A percentile compares a stretch with the other conserved stretches of the same genome.
These are phyloP conservation scores for Thera obeliscata DNA, from an alignment of 2,888 invertebrate species.

Conservation along the genomic window DNA sequence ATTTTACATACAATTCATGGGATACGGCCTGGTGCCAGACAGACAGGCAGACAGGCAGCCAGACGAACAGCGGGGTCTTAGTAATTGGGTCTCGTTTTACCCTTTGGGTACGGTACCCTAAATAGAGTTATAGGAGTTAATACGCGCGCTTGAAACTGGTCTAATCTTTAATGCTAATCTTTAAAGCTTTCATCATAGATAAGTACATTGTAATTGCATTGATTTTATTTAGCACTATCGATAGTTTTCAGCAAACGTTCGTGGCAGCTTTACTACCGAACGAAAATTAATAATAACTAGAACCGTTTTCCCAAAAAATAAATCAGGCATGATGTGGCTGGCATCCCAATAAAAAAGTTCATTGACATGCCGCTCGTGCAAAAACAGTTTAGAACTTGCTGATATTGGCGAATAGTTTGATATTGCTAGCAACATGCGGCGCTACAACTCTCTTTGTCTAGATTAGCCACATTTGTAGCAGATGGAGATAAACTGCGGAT, in stretches of 20 bases:
- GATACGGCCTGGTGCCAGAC: too few relatives aligned
- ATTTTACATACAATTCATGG: too few relatives aligned
- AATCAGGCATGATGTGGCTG: constrained; percentile 24
- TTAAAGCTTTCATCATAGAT: constrained; percentile 26
- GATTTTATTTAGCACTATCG: background rate
- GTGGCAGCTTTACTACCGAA: background rate
- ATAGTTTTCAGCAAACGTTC: background rate
- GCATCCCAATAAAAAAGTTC: constrained; percentile 33
- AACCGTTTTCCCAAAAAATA: constrained; percentile 11
- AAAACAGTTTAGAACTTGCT: constrained; percentile 30
- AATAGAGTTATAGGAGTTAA: background rate
- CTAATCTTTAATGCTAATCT: too few relatives aligned
- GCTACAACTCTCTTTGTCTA: constrained; percentile 32
- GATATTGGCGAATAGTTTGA: constrained; percentile 37
- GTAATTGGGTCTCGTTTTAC: too few relatives aligned
- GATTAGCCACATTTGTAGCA: constrained; percentile 36
- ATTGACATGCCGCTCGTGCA: constrained; percentile 32
- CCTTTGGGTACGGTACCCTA: too few relatives aligned
- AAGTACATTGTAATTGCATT: constrained; percentile 6
- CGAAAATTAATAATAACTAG: constrained; percentile 10
- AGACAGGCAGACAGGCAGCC: too few relatives aligned
- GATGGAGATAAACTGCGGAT: constrained; percentile 32
- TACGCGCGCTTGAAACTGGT: constrained; percentile 14
- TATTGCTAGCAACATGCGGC: constrained; percentile 31
- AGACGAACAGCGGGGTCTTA: too few relatives aligned